Conservation (phyloP, 2,113 vertebrate species). For the Lanius collurio region DNA sequence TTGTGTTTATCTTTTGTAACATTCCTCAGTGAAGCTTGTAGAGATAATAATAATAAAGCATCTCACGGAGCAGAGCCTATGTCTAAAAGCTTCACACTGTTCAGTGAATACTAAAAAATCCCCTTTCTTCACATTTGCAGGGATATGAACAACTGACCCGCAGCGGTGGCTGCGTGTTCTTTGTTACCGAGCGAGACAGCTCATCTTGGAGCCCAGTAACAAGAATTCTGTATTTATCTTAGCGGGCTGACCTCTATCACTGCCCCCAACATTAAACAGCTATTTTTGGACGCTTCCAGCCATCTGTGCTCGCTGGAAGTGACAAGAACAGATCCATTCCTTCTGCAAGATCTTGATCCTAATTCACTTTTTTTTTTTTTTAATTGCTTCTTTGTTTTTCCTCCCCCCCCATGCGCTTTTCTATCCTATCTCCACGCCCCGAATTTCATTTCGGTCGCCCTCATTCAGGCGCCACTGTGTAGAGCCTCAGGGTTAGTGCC, state of each 20-base stretch:
- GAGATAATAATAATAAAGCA: not conserved
- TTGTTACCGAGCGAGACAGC: not conserved
- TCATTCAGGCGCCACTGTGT: not conserved
- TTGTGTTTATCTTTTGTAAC: not conserved
- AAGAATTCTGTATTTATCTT: not conserved
- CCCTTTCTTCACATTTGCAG: not conserved
- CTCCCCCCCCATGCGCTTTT: too few species aligned
- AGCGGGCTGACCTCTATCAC: not conserved
- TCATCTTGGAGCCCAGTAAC: not conserved
- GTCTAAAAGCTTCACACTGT: not conserved
- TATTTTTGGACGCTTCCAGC: not conserved
- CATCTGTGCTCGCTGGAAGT: not conserved
- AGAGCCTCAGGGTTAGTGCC: too few species aligned
- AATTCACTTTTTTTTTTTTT: not conserved
- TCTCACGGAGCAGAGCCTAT: not conserved
- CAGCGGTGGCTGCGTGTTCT: rapidly evolving
- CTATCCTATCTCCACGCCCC: not conserved
- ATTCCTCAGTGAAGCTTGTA: not conserved
- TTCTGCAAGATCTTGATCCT: not conserved
- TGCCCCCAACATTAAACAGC: not conserved
- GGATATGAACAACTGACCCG: not conserved
- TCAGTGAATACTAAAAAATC: not conserved
- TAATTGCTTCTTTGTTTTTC: not conserved
- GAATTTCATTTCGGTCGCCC: too few species aligned
- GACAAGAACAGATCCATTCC: not conserved